Evolutionary conservation across 2,888 invertebrate species (phyloP).

Genomic region (Sesamia inferens): DNA sequence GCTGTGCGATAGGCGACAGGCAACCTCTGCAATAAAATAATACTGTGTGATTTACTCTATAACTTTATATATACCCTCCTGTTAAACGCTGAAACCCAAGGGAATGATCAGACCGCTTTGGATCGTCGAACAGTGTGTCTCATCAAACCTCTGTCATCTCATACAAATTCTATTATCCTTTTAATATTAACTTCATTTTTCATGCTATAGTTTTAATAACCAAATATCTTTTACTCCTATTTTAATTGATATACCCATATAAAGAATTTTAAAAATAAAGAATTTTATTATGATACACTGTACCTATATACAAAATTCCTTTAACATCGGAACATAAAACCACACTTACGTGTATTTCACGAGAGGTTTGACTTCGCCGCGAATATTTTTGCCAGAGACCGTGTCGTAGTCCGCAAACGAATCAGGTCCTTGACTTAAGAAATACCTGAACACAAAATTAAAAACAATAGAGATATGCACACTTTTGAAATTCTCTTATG

Average conservation of each 20-base stretch:
- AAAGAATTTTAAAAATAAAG: too few relatives aligned
- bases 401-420: constrained; percentile 62
- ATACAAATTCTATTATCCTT: too few relatives aligned
- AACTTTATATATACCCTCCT: too few relatives aligned
- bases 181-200: too few relatives aligned
- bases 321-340: constrained; percentile 4
- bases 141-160: too few relatives aligned
- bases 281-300: not conserved
- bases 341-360: constrained; percentile 34
- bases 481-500: not conserved
- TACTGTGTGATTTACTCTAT: too few relatives aligned
- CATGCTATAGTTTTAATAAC: too few relatives aligned
- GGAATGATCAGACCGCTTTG: too few relatives aligned
- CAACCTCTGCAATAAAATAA: constrained; percentile 65
- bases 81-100: too few relatives aligned
- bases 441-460: constrained; percentile 70
- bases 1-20: constrained; percentile 66
- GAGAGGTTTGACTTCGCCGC: constrained; percentile 27
- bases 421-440: constrained; percentile 70
- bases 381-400: constrained; percentile 51
- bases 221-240: too few relatives aligned
- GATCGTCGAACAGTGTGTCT: too few relatives aligned
- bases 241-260: too few relatives aligned
- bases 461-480: constrained; percentile 6
- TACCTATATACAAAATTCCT: not conserved